These are phyloP conservation scores for Scaptomyza reducta DNA, from an alignment of 2,888 invertebrate species.

Conservation along the genomic window DNA sequence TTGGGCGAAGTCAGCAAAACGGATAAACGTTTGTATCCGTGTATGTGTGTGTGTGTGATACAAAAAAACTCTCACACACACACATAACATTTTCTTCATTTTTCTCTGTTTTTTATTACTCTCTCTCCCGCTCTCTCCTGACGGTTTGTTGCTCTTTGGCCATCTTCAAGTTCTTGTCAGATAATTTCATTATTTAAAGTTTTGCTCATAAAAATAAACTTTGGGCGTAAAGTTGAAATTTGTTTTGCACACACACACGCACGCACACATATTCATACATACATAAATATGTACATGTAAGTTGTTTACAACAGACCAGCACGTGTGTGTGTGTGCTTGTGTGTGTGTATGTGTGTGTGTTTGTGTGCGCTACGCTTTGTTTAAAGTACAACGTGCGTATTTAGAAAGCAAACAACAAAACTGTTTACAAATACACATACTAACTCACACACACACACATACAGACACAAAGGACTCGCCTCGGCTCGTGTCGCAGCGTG, in stretches of 20 bases:
- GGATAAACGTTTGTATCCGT: constrained; percentile 50
- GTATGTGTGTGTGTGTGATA: not conserved
- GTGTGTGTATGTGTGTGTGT: constrained; percentile 27
- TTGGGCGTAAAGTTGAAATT: constrained; percentile 76
- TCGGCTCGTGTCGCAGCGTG: constrained; percentile 33
- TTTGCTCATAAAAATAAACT: constrained; percentile 74
- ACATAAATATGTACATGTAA: constrained; percentile 14
- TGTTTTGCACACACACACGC: constrained; percentile 66
- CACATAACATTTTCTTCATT: constrained; percentile 7
- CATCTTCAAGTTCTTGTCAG: constrained; percentile 73
- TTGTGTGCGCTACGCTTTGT: constrained; percentile 54
- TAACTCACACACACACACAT: constrained; percentile 1
- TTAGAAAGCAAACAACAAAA: constrained; percentile 74
- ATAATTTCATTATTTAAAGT: constrained; percentile 77
- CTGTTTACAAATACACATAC: constrained; percentile 65
- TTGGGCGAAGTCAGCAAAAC: constrained; percentile 37
- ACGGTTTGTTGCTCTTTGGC: constrained; percentile 30
- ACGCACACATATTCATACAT: constrained; percentile 19
- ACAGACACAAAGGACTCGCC: constrained; percentile 32
- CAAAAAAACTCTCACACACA: constrained; percentile 20
- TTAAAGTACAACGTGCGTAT: constrained; percentile 77
- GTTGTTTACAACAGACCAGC: constrained; percentile 61
- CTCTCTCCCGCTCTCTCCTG: not conserved
- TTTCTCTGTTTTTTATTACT: constrained; percentile 2
- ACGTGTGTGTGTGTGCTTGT: constrained; percentile 11